Base-by-base conservation (phyloP, 2,113 vertebrate species). In the Microcebus lehilahytsara region DNA sequence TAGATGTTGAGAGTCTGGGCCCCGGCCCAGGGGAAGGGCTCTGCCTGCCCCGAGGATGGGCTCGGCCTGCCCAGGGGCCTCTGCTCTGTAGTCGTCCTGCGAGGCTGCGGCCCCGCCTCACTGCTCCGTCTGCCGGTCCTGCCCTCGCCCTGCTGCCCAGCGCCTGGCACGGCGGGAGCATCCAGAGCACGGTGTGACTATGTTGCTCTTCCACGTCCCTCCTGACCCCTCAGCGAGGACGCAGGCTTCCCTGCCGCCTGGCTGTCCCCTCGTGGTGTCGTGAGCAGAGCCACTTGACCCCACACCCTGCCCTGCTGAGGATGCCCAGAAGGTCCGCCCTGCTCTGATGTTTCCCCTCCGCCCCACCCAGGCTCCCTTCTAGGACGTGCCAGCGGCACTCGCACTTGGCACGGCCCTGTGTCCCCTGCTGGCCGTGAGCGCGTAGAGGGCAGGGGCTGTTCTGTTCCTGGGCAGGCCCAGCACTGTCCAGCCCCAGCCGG, bases 401-500 rank as follows among this genome's bases (percentile, higher is more conserved):
- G 12, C 22, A 19, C 19, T 42, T 2, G n/a, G 37, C 22, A 25
- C 37, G 1, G 20, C 60, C 12, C 40, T 5, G 17, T 25, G 58
- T 77, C 79, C 34, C 53, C 53, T 51, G 37, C 42, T 67, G 6
- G 9, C 0, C 51, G 34, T 49, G 51, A 27, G 17, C 12, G 1
- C 13, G 42, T 14, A 27, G 32, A 71, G 19, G n/a, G 19, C 25
- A 56, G 34, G 19, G 12, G 6, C 32, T 32, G 25, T 64, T 62
- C 23, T 69, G 42, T 75, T 51, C 77, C 77, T 84, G 46, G n/a
- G 78, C 14, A 77, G 60, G 49, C 51, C 60, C 12, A 5, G 37
- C n/a, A 3, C n/a, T 3, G 1, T 17, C 64, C 32, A 32, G 20
- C 60, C 5, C 3, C 2, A 51, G 14, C n/a, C 0, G 1, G 16